Conservation (phyloP, 2,113 vertebrate species). For the Platycercus adscitus region DNA sequence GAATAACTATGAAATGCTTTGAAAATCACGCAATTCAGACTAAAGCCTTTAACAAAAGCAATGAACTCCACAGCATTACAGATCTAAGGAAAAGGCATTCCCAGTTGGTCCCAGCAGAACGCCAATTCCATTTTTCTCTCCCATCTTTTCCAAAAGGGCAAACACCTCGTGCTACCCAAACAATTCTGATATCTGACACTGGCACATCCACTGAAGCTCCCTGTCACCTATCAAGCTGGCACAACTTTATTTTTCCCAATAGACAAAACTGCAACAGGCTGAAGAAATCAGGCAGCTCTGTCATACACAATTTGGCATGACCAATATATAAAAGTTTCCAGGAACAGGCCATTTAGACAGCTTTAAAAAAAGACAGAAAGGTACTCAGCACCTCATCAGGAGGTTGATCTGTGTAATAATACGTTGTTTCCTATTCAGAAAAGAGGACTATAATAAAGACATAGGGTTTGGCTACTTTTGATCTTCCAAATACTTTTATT, state of each 20-base stretch:
- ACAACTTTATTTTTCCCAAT: background rate
- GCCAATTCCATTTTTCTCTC: background rate
- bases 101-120: background rate
- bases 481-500: background rate
- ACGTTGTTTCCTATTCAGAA: background rate
- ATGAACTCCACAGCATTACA: background rate
- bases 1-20: background rate
- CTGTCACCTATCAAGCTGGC: background rate
- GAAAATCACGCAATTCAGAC: background rate
- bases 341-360: background rate
- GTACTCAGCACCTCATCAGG: background rate
- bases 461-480: background rate
- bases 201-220: background rate
- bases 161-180: background rate
- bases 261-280: background rate
- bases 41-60: background rate
- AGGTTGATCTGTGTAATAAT: background rate
- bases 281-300: background rate
- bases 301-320: background rate
- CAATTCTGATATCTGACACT: background rate
- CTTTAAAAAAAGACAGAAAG: background rate
- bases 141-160: background rate
- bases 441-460: background rate
- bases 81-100: background rate
- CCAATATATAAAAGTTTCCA: background rate